Base-by-base conservation (phyloP, 2,888 invertebrate genomes). In the Agrotis exclamationis region DNA sequence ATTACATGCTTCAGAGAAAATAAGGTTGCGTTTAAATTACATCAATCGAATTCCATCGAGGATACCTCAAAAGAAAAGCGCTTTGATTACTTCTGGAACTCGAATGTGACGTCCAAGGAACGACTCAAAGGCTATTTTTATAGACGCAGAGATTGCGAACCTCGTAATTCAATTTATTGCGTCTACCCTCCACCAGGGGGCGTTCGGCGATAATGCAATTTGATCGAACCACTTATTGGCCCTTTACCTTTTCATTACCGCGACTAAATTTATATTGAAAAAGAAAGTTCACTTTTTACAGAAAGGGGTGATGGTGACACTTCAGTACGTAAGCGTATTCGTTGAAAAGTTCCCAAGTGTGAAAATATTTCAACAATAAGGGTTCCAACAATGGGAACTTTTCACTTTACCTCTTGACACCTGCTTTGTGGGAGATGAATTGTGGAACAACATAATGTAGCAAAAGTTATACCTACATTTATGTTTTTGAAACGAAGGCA, bases 191-290 rank as follows among this genome's bases (percentile, higher is more conserved):
- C 87, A 80, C 82, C 70, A 87, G 87, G 90, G 91, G 91, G 87
- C 88, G 90, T 39, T 79, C 82, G 88, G 91, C 89, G 92, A 92
- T 95, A 96, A 95, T 94, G 91, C 94, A 91, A 95, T 95, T 93
- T 93, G 92, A 94, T 93, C 90, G 91, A 92, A 93, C 93, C 92
- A 92, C 94, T 96, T 94, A 96, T 93, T 93, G 93, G 91, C 90
- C 89, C 92, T 94, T 95, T 94, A 92, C 93, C 91, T 91, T 93
- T 94, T 93, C 93, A 95, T 94, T 94, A 93, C 86, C 72, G 74
- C 85, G 86, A 86, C 89, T 86, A 90, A 91, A 89, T 91, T 91
- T 90, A 89, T 87, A 91, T 91, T 77, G 82, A 81, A 86, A 39
- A 82, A 76, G 76, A 86, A 83, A 82, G 76, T 71, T 63, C 58